These are phyloP conservation scores for Teleiodes luculella DNA, from an alignment of 2,888 invertebrate species.

Conservation along the genomic window DNA sequence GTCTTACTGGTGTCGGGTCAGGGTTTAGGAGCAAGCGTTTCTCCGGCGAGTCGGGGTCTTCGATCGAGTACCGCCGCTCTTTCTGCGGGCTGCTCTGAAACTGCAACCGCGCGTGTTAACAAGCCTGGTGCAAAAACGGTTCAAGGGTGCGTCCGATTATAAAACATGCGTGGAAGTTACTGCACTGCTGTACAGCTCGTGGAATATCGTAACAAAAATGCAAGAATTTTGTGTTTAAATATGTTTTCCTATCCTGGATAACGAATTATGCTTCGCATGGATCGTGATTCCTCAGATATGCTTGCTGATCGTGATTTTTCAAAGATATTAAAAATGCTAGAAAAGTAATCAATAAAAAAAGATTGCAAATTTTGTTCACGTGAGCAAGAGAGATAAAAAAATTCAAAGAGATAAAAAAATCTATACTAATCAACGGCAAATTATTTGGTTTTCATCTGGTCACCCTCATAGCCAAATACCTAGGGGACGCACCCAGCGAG, in stretches of 20 bases:
- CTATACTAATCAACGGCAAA: no score
- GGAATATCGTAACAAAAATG: background rate
- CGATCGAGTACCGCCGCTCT: slow-evolving; percentile 70
- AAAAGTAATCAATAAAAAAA: no score
- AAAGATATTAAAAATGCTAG: no score
- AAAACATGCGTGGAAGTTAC: slow-evolving; percentile 3
- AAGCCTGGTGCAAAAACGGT: slow-evolving; percentile 32
- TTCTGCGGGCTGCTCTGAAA: slow-evolving; percentile 74
- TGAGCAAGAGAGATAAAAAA: no score
- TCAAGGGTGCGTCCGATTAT: slow-evolving; percentile 27
- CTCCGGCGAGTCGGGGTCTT: slow-evolving; percentile 69
- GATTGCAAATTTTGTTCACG: no score
- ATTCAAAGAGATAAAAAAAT: no score
- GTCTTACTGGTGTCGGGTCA: slow-evolving; percentile 73
- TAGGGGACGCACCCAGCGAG: slow-evolving; percentile 44
- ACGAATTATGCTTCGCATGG: background rate
- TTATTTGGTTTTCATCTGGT: no score
- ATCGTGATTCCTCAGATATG: background rate
- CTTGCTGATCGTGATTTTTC: no score
- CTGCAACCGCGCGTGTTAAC: slow-evolving; percentile 61
- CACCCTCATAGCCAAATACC: no score
- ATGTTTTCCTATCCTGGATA: no score
- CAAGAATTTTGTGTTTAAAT: no score
- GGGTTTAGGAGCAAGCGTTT: slow-evolving; percentile 76
- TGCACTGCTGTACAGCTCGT: no score